Evolutionary conservation across 2,888 invertebrate species (phyloP), one percentile per base, ranked within the genome.

Genomic region (Agriotes lineatus): DNA sequence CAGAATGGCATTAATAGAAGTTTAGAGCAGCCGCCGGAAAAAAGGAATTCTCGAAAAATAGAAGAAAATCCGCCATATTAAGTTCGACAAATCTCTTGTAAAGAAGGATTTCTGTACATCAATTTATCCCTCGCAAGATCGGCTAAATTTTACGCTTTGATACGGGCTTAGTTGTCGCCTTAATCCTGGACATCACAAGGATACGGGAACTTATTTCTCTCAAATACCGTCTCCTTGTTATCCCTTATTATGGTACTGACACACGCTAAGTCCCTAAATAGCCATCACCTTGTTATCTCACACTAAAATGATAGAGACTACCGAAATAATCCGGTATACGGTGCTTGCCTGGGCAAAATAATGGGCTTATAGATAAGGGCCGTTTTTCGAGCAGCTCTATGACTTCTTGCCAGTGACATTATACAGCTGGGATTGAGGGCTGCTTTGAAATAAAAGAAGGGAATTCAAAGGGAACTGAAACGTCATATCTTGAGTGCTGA

Each of bases 1-100:
- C 18, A 19, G 19, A 52, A 52, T 52, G 30, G 16, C 52, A 7
- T 12, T 25, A 16, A 6, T 18, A 33, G 33, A 52, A 52, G 30
- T 52, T 52, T 14, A 19, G 19, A n/a, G 35, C 7, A 10, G 35
- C 35, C 12, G 16, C 1, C 16, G 1, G 42, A 14, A 42, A 16
- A 42, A 16, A 39, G 12, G 42, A 14, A 7, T 2, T 5, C 14
- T 18, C 14, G 10, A 9, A 30, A 50, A 50, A 50, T 30, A 6
- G 57, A 59, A 22, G 19, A 45, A 44, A 45, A 25, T 7, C 19
- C 5, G 20, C 59, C 59, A 60, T 60, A 60, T 60, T 60, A 48
- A 48, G 12, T 60, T 60, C 45, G 59, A 60, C 59, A 60, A 60
- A 60, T 60, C 59, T 60, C 59, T 60, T 60, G 45, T 60, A 33